These are phyloP conservation scores for Anisognathus igniventris DNA, from an alignment of 2,797 vertebrate species.

Conservation along the genomic window DNA sequence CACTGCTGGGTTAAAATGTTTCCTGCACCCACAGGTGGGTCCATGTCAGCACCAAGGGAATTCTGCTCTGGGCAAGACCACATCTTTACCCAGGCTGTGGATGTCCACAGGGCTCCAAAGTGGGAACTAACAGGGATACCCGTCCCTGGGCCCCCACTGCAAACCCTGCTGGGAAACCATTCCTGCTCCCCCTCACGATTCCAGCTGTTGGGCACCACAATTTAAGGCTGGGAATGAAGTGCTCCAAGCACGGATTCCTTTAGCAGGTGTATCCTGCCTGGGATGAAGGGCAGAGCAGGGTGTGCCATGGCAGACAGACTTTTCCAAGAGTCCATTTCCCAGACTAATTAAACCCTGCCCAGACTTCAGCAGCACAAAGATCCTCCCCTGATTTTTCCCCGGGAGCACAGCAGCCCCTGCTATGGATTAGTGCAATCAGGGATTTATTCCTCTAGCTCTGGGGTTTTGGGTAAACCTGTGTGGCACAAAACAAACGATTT, in stretches of 20 bases:
- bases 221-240: background rate
- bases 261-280: fast-evolving
- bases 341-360: background rate
- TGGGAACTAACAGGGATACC: background rate
- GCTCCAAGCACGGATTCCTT: background rate
- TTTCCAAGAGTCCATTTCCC: background rate
- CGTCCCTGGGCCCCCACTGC: background rate
- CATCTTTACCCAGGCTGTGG: background rate
- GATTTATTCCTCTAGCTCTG: background rate
- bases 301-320: background rate
- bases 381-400: background rate
- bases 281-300: background rate
- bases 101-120: fast-evolving
- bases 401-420: background rate
- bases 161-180: background rate
- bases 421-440: background rate
- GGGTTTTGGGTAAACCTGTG: background rate
- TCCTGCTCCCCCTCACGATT: fast-evolving
- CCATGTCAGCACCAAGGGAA: fast-evolving
- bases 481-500: background rate
- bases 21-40: background rate
- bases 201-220: background rate
- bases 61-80: fast-evolving
- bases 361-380: background rate
- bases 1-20: fast-evolving